Conservation (phyloP, 2,113 vertebrate genomes). For the Picathartes gymnocephalus region DNA sequence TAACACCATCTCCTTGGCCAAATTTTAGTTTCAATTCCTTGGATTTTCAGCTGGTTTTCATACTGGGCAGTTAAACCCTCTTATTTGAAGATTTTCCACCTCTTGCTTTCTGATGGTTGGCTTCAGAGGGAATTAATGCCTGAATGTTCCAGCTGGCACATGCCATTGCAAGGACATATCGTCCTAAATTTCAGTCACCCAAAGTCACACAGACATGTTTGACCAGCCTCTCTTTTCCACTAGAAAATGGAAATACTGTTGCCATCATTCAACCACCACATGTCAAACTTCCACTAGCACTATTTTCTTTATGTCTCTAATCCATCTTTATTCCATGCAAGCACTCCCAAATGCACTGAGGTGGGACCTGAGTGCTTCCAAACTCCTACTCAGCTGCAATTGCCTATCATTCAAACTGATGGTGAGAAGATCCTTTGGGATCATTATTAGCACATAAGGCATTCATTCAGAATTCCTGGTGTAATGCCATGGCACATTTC, state of each 20-base stretch:
- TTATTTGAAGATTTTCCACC: neutral
- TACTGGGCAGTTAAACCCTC: neutral
- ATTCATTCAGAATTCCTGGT: neutral
- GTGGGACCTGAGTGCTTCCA: neutral
- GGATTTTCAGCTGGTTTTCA: neutral
- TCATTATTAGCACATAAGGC: neutral
- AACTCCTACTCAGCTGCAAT: neutral
- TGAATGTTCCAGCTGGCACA: neutral
- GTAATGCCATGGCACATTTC: neutral
- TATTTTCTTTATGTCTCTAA: neutral
- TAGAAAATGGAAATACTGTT: neutral
- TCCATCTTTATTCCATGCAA: neutral
- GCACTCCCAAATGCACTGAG: neutral
- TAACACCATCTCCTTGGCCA: neutral
- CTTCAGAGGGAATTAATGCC: neutral
- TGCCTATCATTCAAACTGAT: neutral
- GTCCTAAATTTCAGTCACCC: neutral
- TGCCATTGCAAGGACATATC: neutral
- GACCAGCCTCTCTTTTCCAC: neutral
- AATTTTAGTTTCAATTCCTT: neutral
- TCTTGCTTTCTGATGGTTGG: neutral
- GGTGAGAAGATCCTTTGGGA: neutral
- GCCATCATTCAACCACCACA: neutral
- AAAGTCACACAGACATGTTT: neutral
- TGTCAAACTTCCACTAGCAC: neutral